Evolutionary conservation across 64 coral and sea anemone species (phyloP), one percentile per base, ranked within the genome.

Genomic region (Actinia tenebrosa): DNA sequence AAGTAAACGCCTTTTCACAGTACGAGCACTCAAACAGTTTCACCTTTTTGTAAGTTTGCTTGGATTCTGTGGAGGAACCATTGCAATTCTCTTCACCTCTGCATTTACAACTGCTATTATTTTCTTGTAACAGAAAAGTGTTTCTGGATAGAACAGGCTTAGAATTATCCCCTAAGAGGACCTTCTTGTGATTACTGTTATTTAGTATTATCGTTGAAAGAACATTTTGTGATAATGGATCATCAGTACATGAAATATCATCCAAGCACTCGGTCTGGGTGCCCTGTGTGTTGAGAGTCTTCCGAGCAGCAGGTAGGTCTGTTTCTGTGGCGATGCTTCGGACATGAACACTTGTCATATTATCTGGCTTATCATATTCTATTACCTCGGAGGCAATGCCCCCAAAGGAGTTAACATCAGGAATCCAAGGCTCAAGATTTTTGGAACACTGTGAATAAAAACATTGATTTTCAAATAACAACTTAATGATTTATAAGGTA

Each of bases 321-420:
- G 79, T 81, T 81, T 81, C 79, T 19, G 79, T 81, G 43, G 16
- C 79, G 46, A 81, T 53, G 22, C 50, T 81, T 81, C 50, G 53
- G 14, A 53, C 22, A 20, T 44, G 20, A 20, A 53, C 22, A 9
- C n/a, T 81, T 81, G 43, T 20, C 14, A 6, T 45, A 3, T 16
- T 20, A 81, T 50, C 18, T 23, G 44, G 43, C 8, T 19, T 50
- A 81, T 81, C 79, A 17, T 50, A 7, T 53, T 50, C 44, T 18
- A 81, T 81, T 50, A 37, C 79, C 46, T 81, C 22, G 0, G 69
- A 27, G 69, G 11, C 11, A 4, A 75, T 30, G 25, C 26, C 69
- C 42, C 42, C 42, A 37, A 26, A 75, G 25, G 69, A 26, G 42
- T 75, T 75, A 75, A n/a, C 20, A 42, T 75, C 26, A 75, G 25